Conservation (phyloP, 2,113 vertebrate genomes). For the Takifugu flavidus region DNA sequence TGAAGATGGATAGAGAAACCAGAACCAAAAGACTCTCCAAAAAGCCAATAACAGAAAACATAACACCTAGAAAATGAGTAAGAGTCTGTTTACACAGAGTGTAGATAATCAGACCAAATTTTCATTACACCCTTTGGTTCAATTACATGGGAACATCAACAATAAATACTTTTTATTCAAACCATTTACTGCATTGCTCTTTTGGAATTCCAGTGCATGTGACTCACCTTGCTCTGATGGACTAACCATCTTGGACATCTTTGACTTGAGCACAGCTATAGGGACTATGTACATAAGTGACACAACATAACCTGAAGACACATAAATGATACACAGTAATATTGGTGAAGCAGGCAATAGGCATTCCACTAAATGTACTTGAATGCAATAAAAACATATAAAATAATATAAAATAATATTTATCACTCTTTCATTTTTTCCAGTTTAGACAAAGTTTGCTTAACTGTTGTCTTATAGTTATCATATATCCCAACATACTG, state of each 20-base stretch:
- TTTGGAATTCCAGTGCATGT: not conserved
- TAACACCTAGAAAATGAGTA: conserved; percentile 75
- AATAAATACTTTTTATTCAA: too few relatives aligned
- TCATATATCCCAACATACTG: too few relatives aligned
- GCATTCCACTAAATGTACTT: not conserved
- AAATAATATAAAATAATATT: not conserved
- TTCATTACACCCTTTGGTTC: not conserved
- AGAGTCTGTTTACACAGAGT: not conserved
- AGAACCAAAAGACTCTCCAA: conserved; percentile 83
- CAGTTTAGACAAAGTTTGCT: not conserved
- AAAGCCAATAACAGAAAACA: conserved; percentile 90
- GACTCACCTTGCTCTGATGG: conserved; percentile 85
- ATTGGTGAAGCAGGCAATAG: not conserved
- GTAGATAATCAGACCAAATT: not conserved
- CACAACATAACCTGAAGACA: conserved; percentile 81
- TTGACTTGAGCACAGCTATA: conserved; percentile 88
- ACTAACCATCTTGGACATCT: conserved; percentile 87
- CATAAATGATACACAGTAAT: not conserved
- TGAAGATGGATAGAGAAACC: conserved; percentile 82
- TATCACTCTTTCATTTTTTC: too few relatives aligned
- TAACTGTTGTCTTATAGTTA: too few relatives aligned
- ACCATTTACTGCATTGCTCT: too few relatives aligned
- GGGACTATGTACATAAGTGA: conserved; percentile 83
- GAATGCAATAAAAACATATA: not conserved
- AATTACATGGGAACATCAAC: too few relatives aligned